Evolutionary conservation across 2,797 vertebrate species (phyloP).

Genomic region (Thamnophis elegans): DNA sequence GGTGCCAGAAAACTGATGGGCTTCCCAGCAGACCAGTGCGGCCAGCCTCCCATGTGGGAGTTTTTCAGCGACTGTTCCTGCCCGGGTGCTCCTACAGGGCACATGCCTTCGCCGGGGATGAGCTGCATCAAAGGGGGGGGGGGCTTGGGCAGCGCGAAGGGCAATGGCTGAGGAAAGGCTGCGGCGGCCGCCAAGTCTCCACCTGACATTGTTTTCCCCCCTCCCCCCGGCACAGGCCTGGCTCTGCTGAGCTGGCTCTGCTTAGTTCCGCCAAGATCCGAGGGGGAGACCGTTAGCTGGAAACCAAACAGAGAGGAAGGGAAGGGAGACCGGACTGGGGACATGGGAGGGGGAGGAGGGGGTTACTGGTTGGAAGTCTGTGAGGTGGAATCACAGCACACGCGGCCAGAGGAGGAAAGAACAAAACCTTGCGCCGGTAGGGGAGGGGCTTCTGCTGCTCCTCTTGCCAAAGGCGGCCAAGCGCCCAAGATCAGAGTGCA

Average conservation of each 20-base stretch:
- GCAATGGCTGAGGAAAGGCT: slow-evolving; percentile 54
- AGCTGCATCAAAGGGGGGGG: slow-evolving; percentile 65
- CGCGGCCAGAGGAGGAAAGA: too few species aligned
- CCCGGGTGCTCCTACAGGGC: slow-evolving; percentile 42
- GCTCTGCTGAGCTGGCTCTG: neutral
- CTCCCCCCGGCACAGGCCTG: neutral
- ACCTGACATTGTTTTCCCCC: slow-evolving; percentile 45
- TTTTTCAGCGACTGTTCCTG: slow-evolving; percentile 66
- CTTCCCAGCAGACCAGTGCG: slow-evolving; percentile 68
- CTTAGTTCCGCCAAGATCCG: neutral
- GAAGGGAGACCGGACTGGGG: too few species aligned
- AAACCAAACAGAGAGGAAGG: neutral
- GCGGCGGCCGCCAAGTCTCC: slow-evolving; percentile 46
- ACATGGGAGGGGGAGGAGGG: too few species aligned
- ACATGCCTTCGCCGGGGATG: slow-evolving; percentile 66
- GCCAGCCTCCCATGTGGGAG: slow-evolving; percentile 50
- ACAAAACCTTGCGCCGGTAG: too few species aligned
- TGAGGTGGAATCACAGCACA: too few species aligned
- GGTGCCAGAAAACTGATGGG: neutral
- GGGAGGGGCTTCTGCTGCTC: too few species aligned
- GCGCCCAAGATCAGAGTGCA: too few species aligned
- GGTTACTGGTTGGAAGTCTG: too few species aligned
- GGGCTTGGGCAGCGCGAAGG: slow-evolving; percentile 60
- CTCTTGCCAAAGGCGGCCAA: too few species aligned
- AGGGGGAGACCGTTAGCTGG: neutral